Evolutionary conservation across 1,140 invertebrate genomes (phyloP), one percentile per base, ranked within the genome.

Genomic region (Probaryconus sp.): DNA sequence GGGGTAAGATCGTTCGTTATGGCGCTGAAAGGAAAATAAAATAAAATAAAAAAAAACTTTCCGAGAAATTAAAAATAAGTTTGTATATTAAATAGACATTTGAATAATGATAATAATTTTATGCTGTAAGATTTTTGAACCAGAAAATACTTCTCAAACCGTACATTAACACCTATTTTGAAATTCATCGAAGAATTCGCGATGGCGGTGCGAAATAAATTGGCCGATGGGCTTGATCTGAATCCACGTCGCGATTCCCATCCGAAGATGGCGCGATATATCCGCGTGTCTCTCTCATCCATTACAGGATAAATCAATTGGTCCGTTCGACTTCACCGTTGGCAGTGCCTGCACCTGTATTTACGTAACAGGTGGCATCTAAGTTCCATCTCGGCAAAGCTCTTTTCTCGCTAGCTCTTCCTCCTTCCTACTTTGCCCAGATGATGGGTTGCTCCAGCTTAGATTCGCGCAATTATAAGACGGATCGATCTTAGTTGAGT

Each of bases 361-460:
- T 85, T 82, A 82, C 79, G 83, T 85, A 85, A 84, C 82, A 82
- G 79, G 82, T 83, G 79, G 79, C 76, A 76, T 81, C 58, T 58
- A 63, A 51, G 68, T 63, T 64, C 35, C 58, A 71, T 71, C 58
- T 71, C 51, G 74, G 73, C 50, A 30, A 48, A 37, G 37, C 11
- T 33, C n/a, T 11, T 43, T 42, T 64, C 55, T 33, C 47, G 43
- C 20, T 30, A 43, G 53, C 16, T 30, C 38, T 63, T 48, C 51
- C 43, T 58, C 55, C 50, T 58, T 51, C 37, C 61, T 75, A 61
- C 63, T 51, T 69, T 53, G 47, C 69, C 70, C 69, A 50, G 45
- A 45, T 58, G 37, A 75, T 38, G 43, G 17, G 42, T 14, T 40
- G 6, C 63, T 43, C 14, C 35, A 56, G 11, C 42, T 70, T 63